Evolutionary conservation across 2,113 vertebrate species (phyloP).

Genomic region (Nothobranchius furzeri): DNA sequence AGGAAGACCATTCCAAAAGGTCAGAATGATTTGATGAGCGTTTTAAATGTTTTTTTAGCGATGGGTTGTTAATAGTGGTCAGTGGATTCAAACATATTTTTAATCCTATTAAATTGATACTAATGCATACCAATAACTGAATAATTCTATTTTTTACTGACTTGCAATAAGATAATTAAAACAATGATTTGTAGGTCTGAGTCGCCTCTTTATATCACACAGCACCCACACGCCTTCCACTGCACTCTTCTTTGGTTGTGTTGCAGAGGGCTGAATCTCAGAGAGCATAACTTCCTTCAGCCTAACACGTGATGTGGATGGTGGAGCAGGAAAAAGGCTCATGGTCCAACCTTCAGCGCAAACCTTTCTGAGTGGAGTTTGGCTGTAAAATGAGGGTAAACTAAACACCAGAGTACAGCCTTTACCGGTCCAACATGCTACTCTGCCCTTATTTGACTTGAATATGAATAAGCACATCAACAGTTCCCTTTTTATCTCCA

Average conservation of each 20-base stretch:
- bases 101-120: not conserved
- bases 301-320: not conserved
- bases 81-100: not conserved
- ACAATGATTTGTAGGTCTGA: not conserved
- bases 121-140: too few relatives aligned
- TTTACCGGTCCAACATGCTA: too few relatives aligned
- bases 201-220: constrained; percentile 6
- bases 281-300: not conserved
- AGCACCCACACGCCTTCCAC: not conserved
- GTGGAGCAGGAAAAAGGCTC: not conserved
- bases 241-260: constrained; percentile 23
- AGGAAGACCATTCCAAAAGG: constrained; percentile 4
- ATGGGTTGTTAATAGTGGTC: not conserved
- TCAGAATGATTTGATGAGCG: not conserved
- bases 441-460: too few relatives aligned
- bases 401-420: too few relatives aligned
- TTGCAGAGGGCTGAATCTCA: not conserved
- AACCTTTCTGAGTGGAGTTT: too few relatives aligned
- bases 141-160: not conserved
- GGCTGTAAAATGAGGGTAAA: too few relatives aligned
- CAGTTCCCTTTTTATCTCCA: too few relatives aligned
- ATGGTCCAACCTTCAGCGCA: not conserved
- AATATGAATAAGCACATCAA: too few relatives aligned
- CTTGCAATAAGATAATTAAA: not conserved
- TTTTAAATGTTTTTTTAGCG: not conserved